phyloP scores from a whole-genome alignment of 2,888 invertebrate species.

The Aporophyla nigra region DNA sequence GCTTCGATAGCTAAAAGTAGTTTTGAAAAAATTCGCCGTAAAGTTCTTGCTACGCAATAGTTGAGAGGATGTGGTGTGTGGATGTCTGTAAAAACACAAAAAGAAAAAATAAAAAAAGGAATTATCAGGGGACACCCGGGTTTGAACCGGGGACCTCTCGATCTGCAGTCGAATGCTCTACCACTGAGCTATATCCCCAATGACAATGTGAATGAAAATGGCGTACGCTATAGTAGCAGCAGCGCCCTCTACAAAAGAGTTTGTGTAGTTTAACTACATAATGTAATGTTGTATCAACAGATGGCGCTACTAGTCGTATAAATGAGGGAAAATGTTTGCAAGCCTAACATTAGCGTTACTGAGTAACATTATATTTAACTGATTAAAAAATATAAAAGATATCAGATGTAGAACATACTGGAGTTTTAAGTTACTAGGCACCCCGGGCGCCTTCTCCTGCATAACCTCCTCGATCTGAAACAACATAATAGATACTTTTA shows the following conservation, averaged over 20 bases:
- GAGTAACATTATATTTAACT: constrained; percentile 10
- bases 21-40: constrained; percentile 87
- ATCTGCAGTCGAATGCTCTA: constrained; percentile 91
- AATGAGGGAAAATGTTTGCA: constrained; percentile 10
- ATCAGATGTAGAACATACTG: constrained; percentile 77
- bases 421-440: constrained; percentile 83
- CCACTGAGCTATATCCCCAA: constrained; percentile 90
- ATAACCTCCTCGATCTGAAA: constrained; percentile 90
- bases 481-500: constrained; percentile 47
- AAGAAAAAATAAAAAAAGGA: constrained; percentile 44
- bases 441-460: constrained; percentile 89
- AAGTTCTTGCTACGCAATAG: constrained; percentile 75
- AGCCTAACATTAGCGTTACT: constrained; percentile 18
- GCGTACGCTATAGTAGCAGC: constrained; percentile 38
- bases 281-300: constrained; percentile 65
- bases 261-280: constrained; percentile 25
- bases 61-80: constrained; percentile 67
- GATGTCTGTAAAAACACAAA: constrained; percentile 73
- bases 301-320: constrained; percentile 75
- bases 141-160: constrained; percentile 91
- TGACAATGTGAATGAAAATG: constrained; percentile 61
- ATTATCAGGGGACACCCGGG: constrained; percentile 88
- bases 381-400: neutral
- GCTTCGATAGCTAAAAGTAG: constrained; percentile 87
- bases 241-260: constrained; percentile 69